Conservation (phyloP, 2,797 vertebrate genomes). For the Dermochelys coriacea region DNA sequence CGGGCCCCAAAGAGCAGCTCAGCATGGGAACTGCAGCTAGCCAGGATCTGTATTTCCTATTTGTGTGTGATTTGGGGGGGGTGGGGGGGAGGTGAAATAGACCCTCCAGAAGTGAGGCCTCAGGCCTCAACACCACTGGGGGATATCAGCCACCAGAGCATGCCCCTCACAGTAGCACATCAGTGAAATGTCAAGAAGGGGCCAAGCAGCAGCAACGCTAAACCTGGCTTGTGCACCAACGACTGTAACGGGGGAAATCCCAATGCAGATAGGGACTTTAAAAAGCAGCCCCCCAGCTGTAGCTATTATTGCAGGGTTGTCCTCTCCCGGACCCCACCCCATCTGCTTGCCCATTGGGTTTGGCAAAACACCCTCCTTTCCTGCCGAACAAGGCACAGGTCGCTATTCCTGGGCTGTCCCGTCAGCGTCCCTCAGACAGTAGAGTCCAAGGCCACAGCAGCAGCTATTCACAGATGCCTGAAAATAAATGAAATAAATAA, state of each 20-base stretch:
- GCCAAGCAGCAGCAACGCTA: neutral
- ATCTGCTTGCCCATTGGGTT: neutral
- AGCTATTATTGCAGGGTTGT: neutral
- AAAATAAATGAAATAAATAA: constrained; percentile 7
- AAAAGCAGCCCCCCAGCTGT: neutral
- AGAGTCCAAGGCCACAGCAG: neutral
- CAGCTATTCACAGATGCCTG: neutral
- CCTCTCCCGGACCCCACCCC: neutral
- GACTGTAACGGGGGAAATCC: neutral
- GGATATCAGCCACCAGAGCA: neutral
- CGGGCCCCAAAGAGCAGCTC: neutral
- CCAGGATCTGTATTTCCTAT: neutral
- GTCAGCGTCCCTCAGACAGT: neutral
- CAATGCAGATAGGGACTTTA: neutral
- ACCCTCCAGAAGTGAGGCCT: neutral
- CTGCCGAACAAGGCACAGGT: neutral
- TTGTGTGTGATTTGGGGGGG: no score
- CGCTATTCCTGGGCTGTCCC: neutral
- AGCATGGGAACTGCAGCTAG: neutral
- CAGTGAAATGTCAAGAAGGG: neutral
- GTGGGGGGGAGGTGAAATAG: fast-evolving
- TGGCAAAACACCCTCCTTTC: neutral
- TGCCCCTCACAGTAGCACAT: neutral
- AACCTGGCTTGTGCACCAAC: neutral
- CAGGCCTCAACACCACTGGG: neutral